These are phyloP conservation scores for Chamaea fasciata DNA, from an alignment of 2,113 vertebrate genomes.

Conservation along the genomic window DNA sequence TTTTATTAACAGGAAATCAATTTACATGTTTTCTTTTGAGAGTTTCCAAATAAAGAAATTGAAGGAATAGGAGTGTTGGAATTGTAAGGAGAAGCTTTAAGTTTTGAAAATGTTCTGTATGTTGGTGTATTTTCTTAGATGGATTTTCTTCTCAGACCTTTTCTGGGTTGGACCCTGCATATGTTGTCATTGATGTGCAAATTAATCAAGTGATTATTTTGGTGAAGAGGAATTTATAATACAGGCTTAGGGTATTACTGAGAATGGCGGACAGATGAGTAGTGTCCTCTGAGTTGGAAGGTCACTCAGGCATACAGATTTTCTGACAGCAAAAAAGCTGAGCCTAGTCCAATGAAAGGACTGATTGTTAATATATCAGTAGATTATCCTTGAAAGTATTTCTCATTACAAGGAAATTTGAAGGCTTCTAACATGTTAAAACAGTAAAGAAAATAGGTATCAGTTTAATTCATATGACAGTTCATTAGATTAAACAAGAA, in stretches of 20 bases:
- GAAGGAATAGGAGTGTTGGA: background rate
- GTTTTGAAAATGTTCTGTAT: background rate
- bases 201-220: constrained; percentile 54
- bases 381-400: background rate
- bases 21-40: background rate
- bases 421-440: background rate
- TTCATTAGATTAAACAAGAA: background rate
- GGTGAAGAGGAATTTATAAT: constrained; percentile 30
- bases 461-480: background rate
- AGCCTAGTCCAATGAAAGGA: background rate
- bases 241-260: constrained; percentile 51
- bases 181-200: constrained; percentile 12
- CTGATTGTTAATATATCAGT: background rate
- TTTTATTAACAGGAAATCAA: background rate
- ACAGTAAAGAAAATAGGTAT: background rate
- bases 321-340: background rate
- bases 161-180: background rate
- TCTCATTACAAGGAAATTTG: background rate
- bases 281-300: constrained; percentile 45
- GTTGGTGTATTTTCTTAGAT: background rate
- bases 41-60: background rate
- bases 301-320: constrained; percentile 23
- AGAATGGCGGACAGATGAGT: constrained; percentile 17
- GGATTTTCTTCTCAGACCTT: background rate
- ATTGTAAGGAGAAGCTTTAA: background rate